phyloP scores from a whole-genome alignment of 2,888 invertebrate species.

The Ormia ochracea region DNA sequence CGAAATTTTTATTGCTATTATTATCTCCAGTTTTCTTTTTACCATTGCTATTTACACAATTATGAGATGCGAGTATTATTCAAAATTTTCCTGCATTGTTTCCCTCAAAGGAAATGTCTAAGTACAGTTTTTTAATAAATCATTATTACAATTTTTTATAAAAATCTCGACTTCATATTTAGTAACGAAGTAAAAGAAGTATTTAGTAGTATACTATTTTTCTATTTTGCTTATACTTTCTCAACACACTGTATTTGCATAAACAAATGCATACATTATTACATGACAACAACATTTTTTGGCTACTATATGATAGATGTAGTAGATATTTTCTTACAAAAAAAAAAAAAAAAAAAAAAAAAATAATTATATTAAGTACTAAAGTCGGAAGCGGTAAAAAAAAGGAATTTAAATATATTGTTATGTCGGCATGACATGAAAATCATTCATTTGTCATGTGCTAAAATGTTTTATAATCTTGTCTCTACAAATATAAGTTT shows the following conservation, averaged over 20 bases:
- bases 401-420: not conserved
- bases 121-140: no score
- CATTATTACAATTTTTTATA: no score
- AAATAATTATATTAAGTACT: not conserved
- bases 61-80: no score
- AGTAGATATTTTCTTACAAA: conserved; percentile 26
- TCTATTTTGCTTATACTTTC: not conserved
- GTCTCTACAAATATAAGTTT: conserved; percentile 20
- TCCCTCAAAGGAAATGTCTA: no score
- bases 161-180: no score
- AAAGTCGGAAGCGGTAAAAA: not conserved
- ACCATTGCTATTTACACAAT: no score
- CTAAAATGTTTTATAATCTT: conserved; percentile 51
- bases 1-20: no score
- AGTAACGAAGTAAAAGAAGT: no score
- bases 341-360: not conserved
- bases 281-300: conserved; percentile 35
- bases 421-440: conserved; percentile 56
- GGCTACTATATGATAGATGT: conserved; percentile 38
- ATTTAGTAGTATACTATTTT: not conserved
- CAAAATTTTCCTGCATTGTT: no score
- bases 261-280: not conserved
- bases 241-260: not conserved
- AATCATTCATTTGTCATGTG: conserved; percentile 62
- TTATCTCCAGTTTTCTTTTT: no score